Percentiles rank a stretch among this genome's conserved stretches.
Evolutionary conservation across 2,797 vertebrate species (phyloP).

Genomic region (Muscicapa striata): DNA sequence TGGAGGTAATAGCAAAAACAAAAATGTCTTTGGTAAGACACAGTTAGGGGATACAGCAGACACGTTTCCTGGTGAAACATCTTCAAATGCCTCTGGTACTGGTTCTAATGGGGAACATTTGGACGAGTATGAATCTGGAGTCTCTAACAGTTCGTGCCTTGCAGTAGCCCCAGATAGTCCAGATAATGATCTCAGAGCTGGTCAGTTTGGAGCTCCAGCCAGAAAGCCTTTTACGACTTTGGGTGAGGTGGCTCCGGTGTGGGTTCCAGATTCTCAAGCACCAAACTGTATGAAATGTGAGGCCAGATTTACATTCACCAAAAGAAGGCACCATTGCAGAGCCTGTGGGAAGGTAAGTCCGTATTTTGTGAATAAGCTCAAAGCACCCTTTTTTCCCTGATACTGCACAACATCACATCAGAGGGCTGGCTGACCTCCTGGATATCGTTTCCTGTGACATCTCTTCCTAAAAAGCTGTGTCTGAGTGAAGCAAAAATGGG

Average conservation of each 20-base stretch:
- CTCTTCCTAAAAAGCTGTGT: neutral
- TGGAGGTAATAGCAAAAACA: conserved; percentile 87
- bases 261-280: conserved; percentile 95
- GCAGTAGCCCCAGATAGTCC: conserved; percentile 86
- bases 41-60: conserved; percentile 72
- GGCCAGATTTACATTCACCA: conserved; percentile 96
- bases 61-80: conserved; percentile 66
- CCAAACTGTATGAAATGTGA: conserved; percentile 98
- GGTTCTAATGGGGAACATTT: conserved; percentile 77
- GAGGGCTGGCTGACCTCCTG: neutral
- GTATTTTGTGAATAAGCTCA: neutral
- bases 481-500: neutral
- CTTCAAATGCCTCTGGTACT: conserved; percentile 67
- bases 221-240: conserved; percentile 85
- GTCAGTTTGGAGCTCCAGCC: conserved; percentile 84
- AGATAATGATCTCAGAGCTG: conserved; percentile 95
- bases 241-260: conserved; percentile 92
- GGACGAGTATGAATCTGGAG: conserved; percentile 77
- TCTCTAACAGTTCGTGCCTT: conserved; percentile 79
- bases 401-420: neutral
- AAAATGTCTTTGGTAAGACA: conserved; percentile 83
- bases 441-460: neutral
- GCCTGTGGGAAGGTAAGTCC: conserved; percentile 94
- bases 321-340: conserved; percentile 96
- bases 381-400: neutral